Base-by-base conservation (phyloP, 2,113 vertebrate genomes). In the Argyrosomus japonicus region DNA sequence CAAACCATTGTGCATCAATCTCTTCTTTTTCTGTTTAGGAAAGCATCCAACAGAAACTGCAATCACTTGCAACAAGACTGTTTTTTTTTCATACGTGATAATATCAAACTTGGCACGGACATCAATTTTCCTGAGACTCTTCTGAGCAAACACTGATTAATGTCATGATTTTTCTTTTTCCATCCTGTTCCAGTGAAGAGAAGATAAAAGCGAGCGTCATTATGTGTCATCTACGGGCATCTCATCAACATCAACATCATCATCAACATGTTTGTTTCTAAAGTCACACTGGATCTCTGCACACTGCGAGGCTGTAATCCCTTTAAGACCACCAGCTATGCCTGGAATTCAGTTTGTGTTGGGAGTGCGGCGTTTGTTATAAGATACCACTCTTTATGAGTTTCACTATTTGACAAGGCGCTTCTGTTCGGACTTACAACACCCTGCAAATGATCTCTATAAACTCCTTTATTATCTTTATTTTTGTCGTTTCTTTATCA, bases 331-430 rank as follows among this genome's bases (percentile, higher is more conserved):
- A 43, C 1, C 13, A 50, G 18, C 36, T n/a, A 23, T 9, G 62
- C 19, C 17, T 68, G 36, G 82, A 68, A 79, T 75, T 68, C 5
- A 57, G 47, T 79, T 47, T 18, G 56, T 32, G 21, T 43, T 67
- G 60, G 19, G 36, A 50, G 47, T 54, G 48, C 25, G 29, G 10
- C 0, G 0, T 45, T n/a, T 18, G 56, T 1, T 10, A n/a, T 27
- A 17, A 47, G 36, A 58, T 77, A 58, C 48, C 53, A 58, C 40
- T 58, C 58, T 76, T 68, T 48, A 68, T 56, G 25, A 18, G 75
- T 78, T 61, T 50, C 57, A 13, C 21, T 77, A 18, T 77, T 68
- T 68, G 62, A 67, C 23, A 45, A 47, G 18, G 6, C n/a, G 2
- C 12, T n/a, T 19, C 19, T 23, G 47, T 32, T 47, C 7, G 3